Conservation (phyloP, 2,797 vertebrate species). For the Linurgus olivaceus region DNA sequence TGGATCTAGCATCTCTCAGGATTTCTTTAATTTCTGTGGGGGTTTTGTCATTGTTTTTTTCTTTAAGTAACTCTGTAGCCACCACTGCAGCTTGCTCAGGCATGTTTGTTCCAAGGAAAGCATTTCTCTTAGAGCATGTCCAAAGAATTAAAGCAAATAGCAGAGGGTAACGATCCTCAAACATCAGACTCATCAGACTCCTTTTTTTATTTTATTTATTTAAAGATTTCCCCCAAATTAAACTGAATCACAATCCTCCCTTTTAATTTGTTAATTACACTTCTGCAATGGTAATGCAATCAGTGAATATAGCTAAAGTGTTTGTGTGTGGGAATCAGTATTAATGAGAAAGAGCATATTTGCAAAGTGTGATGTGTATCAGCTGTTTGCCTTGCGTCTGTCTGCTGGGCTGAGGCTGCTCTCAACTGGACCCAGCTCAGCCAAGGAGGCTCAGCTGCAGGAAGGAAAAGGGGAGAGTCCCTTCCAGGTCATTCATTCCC, state of each 20-base stretch:
- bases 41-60: neutral
- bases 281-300: conserved; percentile 70
- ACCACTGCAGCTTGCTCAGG: neutral
- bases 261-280: conserved; percentile 69
- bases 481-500: neutral
- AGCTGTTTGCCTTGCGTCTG: neutral
- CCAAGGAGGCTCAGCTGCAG: neutral
- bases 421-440: neutral
- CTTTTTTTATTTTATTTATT: neutral
- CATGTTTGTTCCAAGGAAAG: neutral
- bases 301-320: conserved; percentile 58
- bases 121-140: neutral
- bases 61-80: neutral
- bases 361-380: neutral
- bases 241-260: conserved; percentile 40
- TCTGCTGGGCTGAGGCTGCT: neutral
- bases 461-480: neutral
- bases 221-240: conserved; percentile 55
- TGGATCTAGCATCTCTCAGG: conserved; percentile 17
- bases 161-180: neutral
- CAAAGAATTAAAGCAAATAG: neutral
- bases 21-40: neutral
- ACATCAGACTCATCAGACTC: neutral
- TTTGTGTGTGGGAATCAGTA: conserved; percentile 56
- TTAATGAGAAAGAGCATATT: conserved; percentile 53